A percentile compares a stretch with the other conserved stretches of the same genome.
These are phyloP conservation scores for Silurus meridionalis DNA, from an alignment of 2,113 vertebrate genomes.

Conservation along the genomic window DNA sequence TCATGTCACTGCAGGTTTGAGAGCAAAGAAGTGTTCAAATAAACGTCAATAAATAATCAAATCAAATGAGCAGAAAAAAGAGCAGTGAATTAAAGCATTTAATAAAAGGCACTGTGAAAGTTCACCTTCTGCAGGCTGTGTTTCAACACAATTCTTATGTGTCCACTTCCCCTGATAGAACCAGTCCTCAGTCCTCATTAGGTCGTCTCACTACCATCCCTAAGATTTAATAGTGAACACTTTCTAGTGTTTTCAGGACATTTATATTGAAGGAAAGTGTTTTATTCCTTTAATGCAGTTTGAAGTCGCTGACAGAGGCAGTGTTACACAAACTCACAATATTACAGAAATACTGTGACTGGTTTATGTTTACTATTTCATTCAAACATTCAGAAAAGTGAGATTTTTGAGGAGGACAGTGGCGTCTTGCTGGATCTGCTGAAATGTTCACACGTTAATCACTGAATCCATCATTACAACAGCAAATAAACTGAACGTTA, in stretches of 20 bases:
- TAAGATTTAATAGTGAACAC: background rate
- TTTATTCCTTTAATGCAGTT: background rate
- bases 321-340: background rate
- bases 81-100: background rate
- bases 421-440: background rate
- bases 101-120: background rate
- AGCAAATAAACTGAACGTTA: background rate
- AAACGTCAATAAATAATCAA: background rate
- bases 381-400: background rate
- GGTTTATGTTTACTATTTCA: background rate
- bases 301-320: background rate
- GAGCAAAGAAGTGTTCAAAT: background rate
- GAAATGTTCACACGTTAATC: background rate
- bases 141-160: background rate
- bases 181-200: background rate
- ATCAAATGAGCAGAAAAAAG: background rate
- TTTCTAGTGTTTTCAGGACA: background rate
- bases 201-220: background rate
- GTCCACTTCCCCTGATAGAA: background rate
- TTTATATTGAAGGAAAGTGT: background rate
- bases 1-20: background rate
- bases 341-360: background rate
- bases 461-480: background rate
- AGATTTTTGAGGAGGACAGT: background rate
- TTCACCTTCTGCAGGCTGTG: background rate